A percentile compares a stretch with the other conserved stretches of the same genome.
phyloP scores from a whole-genome alignment of 2,113 vertebrate genomes.

The Trogon melanurus region DNA sequence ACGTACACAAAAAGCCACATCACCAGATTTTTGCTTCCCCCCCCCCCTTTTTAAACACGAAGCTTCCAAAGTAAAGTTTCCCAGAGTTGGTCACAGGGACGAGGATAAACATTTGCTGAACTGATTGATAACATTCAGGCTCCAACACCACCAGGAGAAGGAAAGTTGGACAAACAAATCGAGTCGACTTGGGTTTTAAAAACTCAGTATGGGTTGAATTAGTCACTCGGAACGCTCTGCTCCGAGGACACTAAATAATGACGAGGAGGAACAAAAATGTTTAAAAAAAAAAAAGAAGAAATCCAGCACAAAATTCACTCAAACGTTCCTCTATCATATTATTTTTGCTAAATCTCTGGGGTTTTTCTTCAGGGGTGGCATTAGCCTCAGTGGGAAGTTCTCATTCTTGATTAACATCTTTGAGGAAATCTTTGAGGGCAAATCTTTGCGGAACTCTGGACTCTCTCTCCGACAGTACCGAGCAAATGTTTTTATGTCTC shows the following conservation, averaged over 20 bases:
- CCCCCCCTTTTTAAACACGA: background rate
- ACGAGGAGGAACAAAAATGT: background rate
- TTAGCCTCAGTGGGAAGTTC: background rate
- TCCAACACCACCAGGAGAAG: background rate
- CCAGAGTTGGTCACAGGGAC: background rate
- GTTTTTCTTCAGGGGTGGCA: background rate
- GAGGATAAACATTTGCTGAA: conserved; percentile 49
- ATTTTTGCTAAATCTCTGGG: background rate
- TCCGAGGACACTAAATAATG: background rate
- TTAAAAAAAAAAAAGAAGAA: background rate
- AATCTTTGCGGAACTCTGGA: background rate
- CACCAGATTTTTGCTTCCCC: background rate
- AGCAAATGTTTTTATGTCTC: background rate
- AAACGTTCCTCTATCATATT: background rate
- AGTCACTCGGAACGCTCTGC: conserved; percentile 1
- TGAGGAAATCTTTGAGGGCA: background rate
- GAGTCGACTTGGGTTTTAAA: background rate
- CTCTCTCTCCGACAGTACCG: background rate
- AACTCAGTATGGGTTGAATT: conserved; percentile 16
- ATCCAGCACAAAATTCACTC: background rate
- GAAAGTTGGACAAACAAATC: conserved; percentile 34
- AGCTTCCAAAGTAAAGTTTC: conserved; percentile 46
- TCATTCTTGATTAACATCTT: background rate
- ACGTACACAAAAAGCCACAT: background rate
- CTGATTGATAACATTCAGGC: background rate